Evolutionary conservation across 2,888 invertebrate genomes (phyloP).

Genomic region (Dioctria linearis): DNA sequence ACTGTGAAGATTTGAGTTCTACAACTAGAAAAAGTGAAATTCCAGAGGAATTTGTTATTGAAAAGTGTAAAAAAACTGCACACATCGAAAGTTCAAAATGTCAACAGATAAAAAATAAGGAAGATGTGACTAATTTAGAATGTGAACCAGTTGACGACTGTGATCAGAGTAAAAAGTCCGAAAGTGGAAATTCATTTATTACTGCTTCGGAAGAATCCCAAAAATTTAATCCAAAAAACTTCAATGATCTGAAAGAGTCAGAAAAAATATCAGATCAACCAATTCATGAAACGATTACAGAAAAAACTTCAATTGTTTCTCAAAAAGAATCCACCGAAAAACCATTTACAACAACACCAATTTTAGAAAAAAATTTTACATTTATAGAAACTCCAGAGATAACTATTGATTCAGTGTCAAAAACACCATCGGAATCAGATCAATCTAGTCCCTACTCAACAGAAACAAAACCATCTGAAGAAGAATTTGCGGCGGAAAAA

Average conservation of each 20-base stretch:
- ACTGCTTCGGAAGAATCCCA: background rate
- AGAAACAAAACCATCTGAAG: background rate
- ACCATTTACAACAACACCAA: too few relatives aligned
- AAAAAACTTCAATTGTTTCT: too few relatives aligned
- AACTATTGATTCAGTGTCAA: background rate
- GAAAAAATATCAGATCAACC: background rate
- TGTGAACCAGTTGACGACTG: background rate
- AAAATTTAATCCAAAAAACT: background rate
- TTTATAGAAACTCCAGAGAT: background rate
- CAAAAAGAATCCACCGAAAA: too few relatives aligned
- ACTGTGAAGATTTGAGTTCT: too few relatives aligned
- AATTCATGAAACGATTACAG: background rate
- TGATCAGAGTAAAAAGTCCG: background rate
- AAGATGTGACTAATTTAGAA: background rate
- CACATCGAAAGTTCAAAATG: background rate
- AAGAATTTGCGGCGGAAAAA: background rate
- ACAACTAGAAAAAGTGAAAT: constrained; percentile 5
- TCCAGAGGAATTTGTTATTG: background rate
- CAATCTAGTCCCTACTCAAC: background rate
- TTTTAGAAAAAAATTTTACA: background rate
- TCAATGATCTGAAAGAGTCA: background rate
- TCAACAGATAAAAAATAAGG: constrained; percentile 5
- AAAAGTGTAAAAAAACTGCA: background rate
- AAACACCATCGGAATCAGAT: background rate
- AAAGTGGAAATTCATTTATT: background rate